A percentile compares a stretch with the other conserved stretches of the same genome.
These are phyloP conservation scores for Papilio glaucus DNA, from an alignment of 1,140 invertebrate species.

Conservation along the genomic window DNA sequence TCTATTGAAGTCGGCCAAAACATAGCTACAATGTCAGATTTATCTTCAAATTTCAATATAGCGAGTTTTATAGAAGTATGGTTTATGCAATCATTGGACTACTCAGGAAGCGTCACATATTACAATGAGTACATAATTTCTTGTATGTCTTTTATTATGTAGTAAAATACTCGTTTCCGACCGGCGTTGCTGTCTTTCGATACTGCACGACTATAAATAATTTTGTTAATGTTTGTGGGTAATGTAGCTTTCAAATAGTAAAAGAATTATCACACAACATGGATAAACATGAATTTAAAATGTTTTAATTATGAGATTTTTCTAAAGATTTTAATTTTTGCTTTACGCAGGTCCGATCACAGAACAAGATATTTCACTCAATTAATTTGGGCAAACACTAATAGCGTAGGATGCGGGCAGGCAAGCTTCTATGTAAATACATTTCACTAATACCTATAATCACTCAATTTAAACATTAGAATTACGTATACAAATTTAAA, in stretches of 20 bases:
- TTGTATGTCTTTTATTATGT: not conserved
- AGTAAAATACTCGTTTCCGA: not conserved
- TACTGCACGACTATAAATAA: no score
- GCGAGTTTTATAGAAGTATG: constrained; percentile 71
- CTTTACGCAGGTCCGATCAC: constrained; percentile 35
- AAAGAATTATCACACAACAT: not conserved
- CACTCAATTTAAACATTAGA: not conserved
- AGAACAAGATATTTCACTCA: constrained; percentile 60
- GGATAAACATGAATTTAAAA: no score
- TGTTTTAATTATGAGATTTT: no score
- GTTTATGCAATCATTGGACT: constrained; percentile 64
- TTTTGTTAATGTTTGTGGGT: no score
- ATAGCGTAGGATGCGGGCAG: constrained; percentile 60
- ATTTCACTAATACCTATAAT: constrained; percentile 12
- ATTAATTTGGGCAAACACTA: constrained; percentile 62
- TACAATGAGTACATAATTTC: constrained; percentile 64
- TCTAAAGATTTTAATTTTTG: constrained; percentile 42
- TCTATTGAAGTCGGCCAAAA: constrained; percentile 62
- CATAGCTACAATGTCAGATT: constrained; percentile 60
- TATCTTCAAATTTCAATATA: constrained; percentile 56
- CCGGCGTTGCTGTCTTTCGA: no score
- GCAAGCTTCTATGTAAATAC: constrained; percentile 59
- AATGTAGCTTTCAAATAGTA: not conserved
- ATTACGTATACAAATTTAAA: constrained; percentile 10
- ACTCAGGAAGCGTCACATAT: constrained; percentile 61